Evolutionary conservation across 2,797 vertebrate genomes (phyloP).

Genomic region (Coilia nasus): DNA sequence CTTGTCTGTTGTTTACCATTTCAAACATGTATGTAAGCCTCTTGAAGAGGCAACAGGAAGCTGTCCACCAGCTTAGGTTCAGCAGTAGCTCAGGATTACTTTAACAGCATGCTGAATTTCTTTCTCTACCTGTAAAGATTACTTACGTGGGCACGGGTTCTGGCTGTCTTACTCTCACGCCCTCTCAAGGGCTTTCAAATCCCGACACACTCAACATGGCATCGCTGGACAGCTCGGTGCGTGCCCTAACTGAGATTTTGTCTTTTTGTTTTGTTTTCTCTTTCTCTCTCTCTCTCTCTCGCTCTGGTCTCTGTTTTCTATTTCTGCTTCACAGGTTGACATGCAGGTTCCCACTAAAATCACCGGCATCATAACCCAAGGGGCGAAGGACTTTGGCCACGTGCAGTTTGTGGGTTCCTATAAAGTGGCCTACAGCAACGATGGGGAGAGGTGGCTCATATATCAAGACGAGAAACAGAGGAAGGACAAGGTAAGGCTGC

Average conservation of each 20-base stretch:
- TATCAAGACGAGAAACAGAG: slow-evolving; percentile 97
- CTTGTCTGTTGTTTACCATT: not conserved
- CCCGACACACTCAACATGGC: not conserved
- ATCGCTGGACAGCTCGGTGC: not conserved
- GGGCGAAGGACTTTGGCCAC: slow-evolving; percentile 98
- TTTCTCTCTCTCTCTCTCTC: not conserved
- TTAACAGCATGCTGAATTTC: slow-evolving; percentile 14
- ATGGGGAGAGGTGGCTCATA: slow-evolving; percentile 88
- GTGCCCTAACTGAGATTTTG: not conserved
- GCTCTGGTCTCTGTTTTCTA: not conserved
- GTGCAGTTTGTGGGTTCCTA: slow-evolving; percentile 98
- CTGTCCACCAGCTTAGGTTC: not conserved
- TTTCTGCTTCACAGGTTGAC: slow-evolving; percentile 79
- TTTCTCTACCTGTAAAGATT: not conserved
- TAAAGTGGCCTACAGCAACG: slow-evolving; percentile 94
- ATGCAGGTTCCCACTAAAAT: slow-evolving; percentile 92
- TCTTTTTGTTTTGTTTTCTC: not conserved
- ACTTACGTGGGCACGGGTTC: not conserved
- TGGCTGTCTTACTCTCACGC: not conserved
- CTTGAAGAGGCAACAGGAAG: not conserved
- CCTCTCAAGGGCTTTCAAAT: not conserved
- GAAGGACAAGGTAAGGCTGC: slow-evolving; percentile 91
- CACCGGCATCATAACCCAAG: slow-evolving; percentile 97
- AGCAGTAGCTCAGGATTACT: not conserved
- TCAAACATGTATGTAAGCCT: not conserved